A percentile compares a stretch with the other conserved stretches of the same genome.
These are phyloP conservation scores for Ormyrus labotus DNA, from an alignment of 2,888 invertebrate species.

Conservation along the genomic window DNA sequence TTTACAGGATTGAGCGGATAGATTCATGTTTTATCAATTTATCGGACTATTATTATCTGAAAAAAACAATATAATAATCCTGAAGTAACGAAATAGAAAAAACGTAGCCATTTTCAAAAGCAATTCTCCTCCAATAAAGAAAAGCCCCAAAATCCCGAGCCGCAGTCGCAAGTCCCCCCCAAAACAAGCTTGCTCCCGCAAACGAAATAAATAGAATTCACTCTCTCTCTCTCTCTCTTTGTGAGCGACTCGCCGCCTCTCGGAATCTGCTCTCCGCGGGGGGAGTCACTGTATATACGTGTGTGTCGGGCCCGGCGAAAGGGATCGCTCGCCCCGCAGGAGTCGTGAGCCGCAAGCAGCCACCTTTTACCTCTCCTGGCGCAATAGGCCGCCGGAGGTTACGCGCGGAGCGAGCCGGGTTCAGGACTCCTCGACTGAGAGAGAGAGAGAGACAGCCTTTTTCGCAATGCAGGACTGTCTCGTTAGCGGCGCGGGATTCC, in stretches of 20 bases:
- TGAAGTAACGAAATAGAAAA: too few species aligned
- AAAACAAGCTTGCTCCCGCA: too few species aligned
- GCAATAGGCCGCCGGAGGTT: constrained; percentile 48
- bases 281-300: neutral
- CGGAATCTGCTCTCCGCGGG: neutral
- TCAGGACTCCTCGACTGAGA: neutral
- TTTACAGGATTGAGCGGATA: too few species aligned
- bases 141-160: too few species aligned
- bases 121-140: too few species aligned
- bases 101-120: too few species aligned
- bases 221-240: neutral
- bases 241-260: neutral
- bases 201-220: neutral
- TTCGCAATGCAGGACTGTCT: constrained; percentile 21
- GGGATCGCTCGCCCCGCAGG: constrained; percentile 17
- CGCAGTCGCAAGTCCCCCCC: too few species aligned
- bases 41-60: too few species aligned
- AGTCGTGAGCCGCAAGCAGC: constrained; percentile 16
- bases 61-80: too few species aligned
- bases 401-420: constrained; percentile 52
- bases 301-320: constrained; percentile 4
- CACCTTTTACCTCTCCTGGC: constrained; percentile 41
- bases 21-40: too few species aligned
- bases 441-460: neutral
- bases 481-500: constrained; percentile 2